Conservation (phyloP, 2,888 invertebrate genomes). For the Oscheius myriophilus region DNA sequence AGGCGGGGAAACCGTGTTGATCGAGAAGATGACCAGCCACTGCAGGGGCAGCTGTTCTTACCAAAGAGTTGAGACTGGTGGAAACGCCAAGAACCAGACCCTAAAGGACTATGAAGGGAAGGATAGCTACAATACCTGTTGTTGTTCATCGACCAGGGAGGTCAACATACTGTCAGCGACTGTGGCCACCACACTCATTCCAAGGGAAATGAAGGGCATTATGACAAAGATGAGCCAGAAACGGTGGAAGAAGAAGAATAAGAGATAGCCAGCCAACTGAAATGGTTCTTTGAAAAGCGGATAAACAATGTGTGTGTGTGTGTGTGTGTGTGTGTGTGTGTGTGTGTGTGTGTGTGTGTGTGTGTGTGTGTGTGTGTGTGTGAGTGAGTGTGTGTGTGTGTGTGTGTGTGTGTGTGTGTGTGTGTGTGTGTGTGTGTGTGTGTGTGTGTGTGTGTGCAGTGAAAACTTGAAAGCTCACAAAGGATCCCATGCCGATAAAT, state of each 20-base stretch:
- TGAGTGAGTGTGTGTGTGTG: too few species aligned
- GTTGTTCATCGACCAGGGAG: slow-evolving; percentile 51
- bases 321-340: background rate
- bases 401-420: too few species aligned
- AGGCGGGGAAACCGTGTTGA: slow-evolving; percentile 42
- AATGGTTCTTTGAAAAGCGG: too few species aligned
- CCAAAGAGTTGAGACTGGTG: slow-evolving; percentile 55
- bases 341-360: too few species aligned
- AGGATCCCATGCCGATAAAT: slow-evolving; percentile 43
- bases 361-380: too few species aligned
- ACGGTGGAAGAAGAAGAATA: slow-evolving; percentile 44
- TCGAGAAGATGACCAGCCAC: slow-evolving; percentile 51
- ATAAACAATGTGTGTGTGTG: background rate
- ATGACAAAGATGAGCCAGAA: slow-evolving; percentile 54
- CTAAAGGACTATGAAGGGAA: slow-evolving; percentile 35
- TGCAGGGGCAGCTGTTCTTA: slow-evolving; percentile 54
- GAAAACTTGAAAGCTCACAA: too few species aligned
- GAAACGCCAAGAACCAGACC: slow-evolving; percentile 58
- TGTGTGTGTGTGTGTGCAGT: too few species aligned
- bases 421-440: too few species aligned
- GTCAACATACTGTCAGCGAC: slow-evolving; percentile 55
- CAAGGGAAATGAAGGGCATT: slow-evolving; percentile 54
- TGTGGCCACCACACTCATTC: slow-evolving; percentile 54
- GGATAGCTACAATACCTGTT: slow-evolving; percentile 37
- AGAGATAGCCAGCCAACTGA: slow-evolving; percentile 40